Evolutionary conservation across 1,140 invertebrate species (phyloP), one percentile per base, ranked within the genome.

Genomic region (Geopemphigus sp.): DNA sequence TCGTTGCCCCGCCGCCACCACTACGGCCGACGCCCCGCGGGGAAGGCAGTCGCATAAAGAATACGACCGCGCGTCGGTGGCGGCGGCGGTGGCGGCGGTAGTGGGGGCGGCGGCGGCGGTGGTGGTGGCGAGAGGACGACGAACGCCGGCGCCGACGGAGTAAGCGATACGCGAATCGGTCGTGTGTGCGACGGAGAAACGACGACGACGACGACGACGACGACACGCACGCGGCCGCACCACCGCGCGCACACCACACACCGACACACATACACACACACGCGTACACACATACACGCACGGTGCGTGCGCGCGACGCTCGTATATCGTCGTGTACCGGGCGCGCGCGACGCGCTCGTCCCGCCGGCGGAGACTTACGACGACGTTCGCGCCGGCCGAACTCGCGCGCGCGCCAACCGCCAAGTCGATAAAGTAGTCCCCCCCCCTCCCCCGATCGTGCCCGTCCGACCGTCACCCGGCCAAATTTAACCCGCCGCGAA

Each of bases 111-210:
- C n/a, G n/a, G n/a, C n/a, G n/a, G n/a, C n/a, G n/a, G n/a, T n/a
- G n/a, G n/a, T n/a, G n/a, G 14, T 12, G n/a, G 12, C 14, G 8
- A 15, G 72, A 17, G 22, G 29, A 19, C 54, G 72, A 68, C 45
- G 73, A 32, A 76, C 73, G 73, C 32, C 53, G 73, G 73, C 73
- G 73, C 73, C 73, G 73, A 76, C 73, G 32, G 73, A 76, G 73
- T 4, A 47, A n/a, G 73, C 32, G 32, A 4, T 14, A 76, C 45
- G 22, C 54, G 29, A 22, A 5, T 5, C 73, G 54, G 39, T 19
- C 56, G 39, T 29, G 54, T 29, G 73, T 61, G n/a, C 11, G 73
- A 76, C 73, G 32, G 73, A 76, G 73, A 76, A 26, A 50, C 47
- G 47, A 14, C 47, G 47, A 50, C n/a, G 26, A 59, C 32, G 54